Conservation (phyloP, 2,888 invertebrate genomes). For the Syrista parreyssii region DNA sequence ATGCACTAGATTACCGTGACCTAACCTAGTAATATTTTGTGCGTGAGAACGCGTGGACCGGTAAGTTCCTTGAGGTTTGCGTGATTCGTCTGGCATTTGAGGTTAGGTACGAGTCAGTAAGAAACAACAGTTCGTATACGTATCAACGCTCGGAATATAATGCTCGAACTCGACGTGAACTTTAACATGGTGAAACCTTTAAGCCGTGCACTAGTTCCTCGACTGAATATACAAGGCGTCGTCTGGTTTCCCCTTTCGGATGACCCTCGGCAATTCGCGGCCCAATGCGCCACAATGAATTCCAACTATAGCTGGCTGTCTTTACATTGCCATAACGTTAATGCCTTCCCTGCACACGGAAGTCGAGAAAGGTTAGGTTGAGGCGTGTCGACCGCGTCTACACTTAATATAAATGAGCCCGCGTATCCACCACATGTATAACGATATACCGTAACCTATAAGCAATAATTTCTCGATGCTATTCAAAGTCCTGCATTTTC, state of each 20-base stretch:
- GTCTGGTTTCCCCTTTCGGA: background rate
- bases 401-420: background rate
- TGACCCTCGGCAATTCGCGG: background rate
- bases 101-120: background rate
- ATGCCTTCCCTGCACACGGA: background rate
- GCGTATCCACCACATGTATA: background rate
- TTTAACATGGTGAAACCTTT: background rate
- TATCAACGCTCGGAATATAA: background rate
- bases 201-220: background rate
- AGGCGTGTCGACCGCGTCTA: background rate
- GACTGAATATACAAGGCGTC: background rate
- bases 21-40: background rate
- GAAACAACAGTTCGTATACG: background rate
- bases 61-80: background rate
- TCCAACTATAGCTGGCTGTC: background rate
- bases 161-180: background rate
- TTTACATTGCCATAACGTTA: background rate
- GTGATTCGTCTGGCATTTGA: background rate
- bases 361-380: background rate
- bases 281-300: background rate
- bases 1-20: background rate
- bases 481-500: background rate
- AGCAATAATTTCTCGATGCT: background rate
- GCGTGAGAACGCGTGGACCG: background rate
- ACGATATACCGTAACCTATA: background rate